Base-by-base conservation (phyloP, 2,888 invertebrate species). In the Cantharis rustica region DNA sequence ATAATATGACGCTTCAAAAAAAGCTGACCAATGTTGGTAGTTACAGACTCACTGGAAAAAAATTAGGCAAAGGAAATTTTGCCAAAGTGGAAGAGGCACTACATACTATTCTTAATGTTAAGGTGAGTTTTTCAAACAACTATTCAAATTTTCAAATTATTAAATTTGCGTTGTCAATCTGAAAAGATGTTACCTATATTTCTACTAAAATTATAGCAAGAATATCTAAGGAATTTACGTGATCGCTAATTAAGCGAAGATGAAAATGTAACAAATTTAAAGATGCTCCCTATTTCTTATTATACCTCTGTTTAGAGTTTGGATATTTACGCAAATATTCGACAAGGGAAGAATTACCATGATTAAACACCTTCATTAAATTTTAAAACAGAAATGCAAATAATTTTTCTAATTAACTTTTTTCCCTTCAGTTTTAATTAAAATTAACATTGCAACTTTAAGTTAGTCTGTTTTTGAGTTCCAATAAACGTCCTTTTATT, bases 51-150 rank as follows among this genome's bases (percentile, higher is more conserved):
- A 93, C 93, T 75, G 93, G 93, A 76, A 91, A 90, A 82, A 89
- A 92, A 75, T 89, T 95, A 75, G 94, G 94, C 66, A 94, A 93
- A 87, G 95, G 94, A 78, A 94, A 93, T 87, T 94, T 94, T 86
- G 94, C 94, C 17, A 90, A 91, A 82, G 94, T 95, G 68, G 93
- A 94, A 85, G 93, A 94, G 86, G 94, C 94, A 13, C 90, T 92
- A 31, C 94, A 94, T 86, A 90, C 90, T 79, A 86, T 93, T 73
- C 91, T 94, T 71, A 91, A 92, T 81, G 90, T 91, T 83, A 93
- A 93, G 93, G 94, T 94, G 86, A 82, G 73, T 16, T 69, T 71
- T 68, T 63, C 20, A 75, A 72, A 62, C 64, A 20, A 23, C 7
- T 31, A 2, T 27, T 10, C 10, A 26, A 16, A 16, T 69, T 69